A percentile compares a stretch with the other conserved stretches of the same genome.
These are phyloP conservation scores for Lanistes nyassanus DNA, from an alignment of 1,140 invertebrate genomes.

Conservation along the genomic window DNA sequence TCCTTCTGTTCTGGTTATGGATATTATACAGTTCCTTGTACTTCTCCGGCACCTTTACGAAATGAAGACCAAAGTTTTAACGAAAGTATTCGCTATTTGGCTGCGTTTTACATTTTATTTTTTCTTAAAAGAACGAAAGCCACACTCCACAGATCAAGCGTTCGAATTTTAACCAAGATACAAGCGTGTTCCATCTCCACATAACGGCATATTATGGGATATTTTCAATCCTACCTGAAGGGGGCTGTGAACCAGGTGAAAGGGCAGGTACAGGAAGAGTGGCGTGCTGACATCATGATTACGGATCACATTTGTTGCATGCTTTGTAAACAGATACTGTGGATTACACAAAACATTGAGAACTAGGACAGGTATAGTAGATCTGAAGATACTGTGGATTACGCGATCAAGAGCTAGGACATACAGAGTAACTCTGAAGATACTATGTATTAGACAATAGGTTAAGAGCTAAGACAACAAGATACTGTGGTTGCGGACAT, in stretches of 20 bases:
- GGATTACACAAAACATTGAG: neutral
- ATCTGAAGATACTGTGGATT: too few relatives aligned
- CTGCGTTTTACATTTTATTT: too few relatives aligned
- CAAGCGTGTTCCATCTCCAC: neutral
- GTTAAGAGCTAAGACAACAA: too few relatives aligned
- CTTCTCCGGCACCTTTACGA: slow-evolving; percentile 13
- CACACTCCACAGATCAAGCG: neutral
- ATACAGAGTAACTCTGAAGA: too few relatives aligned
- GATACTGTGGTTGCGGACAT: too few relatives aligned
- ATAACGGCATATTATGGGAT: too few relatives aligned
- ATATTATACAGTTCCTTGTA: slow-evolving; percentile 26
- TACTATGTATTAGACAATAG: too few relatives aligned
- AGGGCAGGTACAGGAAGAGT: slow-evolving; percentile 26
- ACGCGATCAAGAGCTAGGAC: too few relatives aligned
- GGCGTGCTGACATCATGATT: slow-evolving; percentile 15
- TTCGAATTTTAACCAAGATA: neutral
- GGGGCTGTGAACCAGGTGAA: slow-evolving; percentile 24
- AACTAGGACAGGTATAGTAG: too few relatives aligned
- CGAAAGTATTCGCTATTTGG: too few relatives aligned
- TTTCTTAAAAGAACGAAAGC: neutral
- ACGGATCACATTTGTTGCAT: slow-evolving; percentile 13
- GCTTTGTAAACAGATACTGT: slow-evolving; percentile 21
- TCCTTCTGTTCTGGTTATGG: slow-evolving; percentile 1
- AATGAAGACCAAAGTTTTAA: neutral
- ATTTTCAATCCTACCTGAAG: slow-evolving; percentile 18